Conservation (phyloP, 2,797 vertebrate genomes). For the Rhincodon typus region DNA sequence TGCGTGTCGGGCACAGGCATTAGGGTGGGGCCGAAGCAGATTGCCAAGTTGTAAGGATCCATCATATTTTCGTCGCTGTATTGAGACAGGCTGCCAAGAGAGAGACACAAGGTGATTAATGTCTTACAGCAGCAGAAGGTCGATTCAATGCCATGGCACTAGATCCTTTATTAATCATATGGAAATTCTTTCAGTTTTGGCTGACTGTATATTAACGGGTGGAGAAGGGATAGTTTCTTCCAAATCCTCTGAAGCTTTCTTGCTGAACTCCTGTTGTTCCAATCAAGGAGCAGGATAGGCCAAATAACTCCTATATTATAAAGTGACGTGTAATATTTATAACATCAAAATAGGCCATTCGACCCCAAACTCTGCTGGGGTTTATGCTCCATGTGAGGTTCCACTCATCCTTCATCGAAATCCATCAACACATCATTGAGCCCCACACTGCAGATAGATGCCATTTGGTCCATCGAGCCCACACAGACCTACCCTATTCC, state of each 20-base stretch:
- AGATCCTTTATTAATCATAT: background rate
- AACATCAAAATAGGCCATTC: background rate
- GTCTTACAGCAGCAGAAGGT: background rate
- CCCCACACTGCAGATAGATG: no score
- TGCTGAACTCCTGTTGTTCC: background rate
- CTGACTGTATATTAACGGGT: background rate
- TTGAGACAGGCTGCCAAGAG: slow-evolving; percentile 75
- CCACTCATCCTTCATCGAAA: background rate
- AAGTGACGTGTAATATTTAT: background rate
- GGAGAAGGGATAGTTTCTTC: background rate
- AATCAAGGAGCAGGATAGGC: background rate
- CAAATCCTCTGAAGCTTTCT: background rate
- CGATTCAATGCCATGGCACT: background rate
- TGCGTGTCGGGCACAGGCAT: slow-evolving; percentile 96
- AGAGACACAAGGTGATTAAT: background rate
- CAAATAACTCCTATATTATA: background rate
- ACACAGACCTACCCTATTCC: no score
- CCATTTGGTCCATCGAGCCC: no score
- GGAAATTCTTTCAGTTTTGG: background rate
- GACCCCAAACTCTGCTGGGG: background rate
- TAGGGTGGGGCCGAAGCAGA: slow-evolving; percentile 93
- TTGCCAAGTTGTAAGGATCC: slow-evolving; percentile 95
- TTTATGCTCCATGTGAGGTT: background rate
- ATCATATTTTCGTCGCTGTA: slow-evolving; percentile 99
- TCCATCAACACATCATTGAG: background rate